Evolutionary conservation across 2,797 vertebrate genomes (phyloP).

Genomic region (Carduelis carduelis): DNA sequence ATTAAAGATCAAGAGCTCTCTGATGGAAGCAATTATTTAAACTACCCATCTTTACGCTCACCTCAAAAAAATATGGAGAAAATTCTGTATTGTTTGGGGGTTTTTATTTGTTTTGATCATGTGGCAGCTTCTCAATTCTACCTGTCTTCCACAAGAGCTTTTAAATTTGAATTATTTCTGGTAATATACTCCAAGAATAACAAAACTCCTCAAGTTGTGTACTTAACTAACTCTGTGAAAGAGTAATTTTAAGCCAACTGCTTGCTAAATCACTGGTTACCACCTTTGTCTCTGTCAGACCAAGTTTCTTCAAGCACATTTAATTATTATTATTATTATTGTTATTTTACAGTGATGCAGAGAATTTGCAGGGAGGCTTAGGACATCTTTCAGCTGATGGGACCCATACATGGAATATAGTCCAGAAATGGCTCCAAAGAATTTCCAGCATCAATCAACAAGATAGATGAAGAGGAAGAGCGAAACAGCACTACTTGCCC

Average conservation of each 20-base stretch:
- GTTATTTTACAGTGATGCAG: background rate
- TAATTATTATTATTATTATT: background rate
- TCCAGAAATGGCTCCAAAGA: background rate
- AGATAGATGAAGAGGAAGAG: background rate
- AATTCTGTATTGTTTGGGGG: fast-evolving
- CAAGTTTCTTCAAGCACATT: background rate
- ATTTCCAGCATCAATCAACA: background rate
- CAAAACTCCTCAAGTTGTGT: background rate
- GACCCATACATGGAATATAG: background rate
- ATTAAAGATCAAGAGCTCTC: background rate
- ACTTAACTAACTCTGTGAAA: background rate
- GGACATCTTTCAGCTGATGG: background rate
- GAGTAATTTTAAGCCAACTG: background rate
- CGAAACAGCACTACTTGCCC: background rate
- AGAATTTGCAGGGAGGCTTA: background rate
- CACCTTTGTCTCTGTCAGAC: background rate
- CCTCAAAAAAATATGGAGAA: background rate
- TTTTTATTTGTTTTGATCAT: background rate
- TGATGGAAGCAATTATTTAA: background rate
- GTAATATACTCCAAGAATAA: background rate
- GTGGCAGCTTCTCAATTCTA: background rate
- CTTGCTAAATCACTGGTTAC: background rate
- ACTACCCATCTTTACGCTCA: background rate
- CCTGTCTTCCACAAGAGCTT: background rate
- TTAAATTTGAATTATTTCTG: background rate